Evolutionary conservation across 2,888 invertebrate genomes (phyloP).

Genomic region (Dioctria rufipes): DNA sequence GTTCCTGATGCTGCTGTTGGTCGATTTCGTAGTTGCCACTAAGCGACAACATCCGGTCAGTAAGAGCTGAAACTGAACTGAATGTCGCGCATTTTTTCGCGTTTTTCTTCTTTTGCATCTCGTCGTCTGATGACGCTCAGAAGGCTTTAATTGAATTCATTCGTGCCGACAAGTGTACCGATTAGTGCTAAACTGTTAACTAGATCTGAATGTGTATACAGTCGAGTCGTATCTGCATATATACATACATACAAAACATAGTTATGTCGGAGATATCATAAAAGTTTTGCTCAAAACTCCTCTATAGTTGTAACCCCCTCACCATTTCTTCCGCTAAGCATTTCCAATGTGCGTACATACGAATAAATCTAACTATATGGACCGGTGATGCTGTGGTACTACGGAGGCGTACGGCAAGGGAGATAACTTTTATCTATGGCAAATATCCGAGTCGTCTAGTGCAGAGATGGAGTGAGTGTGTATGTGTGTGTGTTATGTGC

Average conservation of each 20-base stretch:
- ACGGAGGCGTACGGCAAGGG: conserved; percentile 2
- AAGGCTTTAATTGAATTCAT: conserved; percentile 44
- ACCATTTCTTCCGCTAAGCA: too few relatives aligned
- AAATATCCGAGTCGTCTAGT: not conserved
- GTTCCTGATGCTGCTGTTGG: not conserved
- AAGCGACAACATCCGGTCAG: conserved; percentile 43
- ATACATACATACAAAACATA: not conserved
- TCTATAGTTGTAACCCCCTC: not conserved
- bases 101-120: too few relatives aligned
- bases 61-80: not conserved
- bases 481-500: not conserved
- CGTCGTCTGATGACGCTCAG: not conserved
- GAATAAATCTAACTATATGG: not conserved
- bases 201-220: conserved; percentile 19
- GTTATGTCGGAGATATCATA: not conserved
- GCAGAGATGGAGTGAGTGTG: not conserved
- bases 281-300: not conserved
- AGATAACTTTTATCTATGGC: conserved; percentile 16
- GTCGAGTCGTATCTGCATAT: not conserved
- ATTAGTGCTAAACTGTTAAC: conserved; percentile 35
- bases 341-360: not conserved
- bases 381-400: not conserved
- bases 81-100: not conserved
- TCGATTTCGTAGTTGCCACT: not conserved
- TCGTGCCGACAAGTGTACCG: conserved; percentile 41